These are phyloP conservation scores for Dryobota labecula DNA, from an alignment of 2,888 invertebrate genomes.

Conservation along the genomic window DNA sequence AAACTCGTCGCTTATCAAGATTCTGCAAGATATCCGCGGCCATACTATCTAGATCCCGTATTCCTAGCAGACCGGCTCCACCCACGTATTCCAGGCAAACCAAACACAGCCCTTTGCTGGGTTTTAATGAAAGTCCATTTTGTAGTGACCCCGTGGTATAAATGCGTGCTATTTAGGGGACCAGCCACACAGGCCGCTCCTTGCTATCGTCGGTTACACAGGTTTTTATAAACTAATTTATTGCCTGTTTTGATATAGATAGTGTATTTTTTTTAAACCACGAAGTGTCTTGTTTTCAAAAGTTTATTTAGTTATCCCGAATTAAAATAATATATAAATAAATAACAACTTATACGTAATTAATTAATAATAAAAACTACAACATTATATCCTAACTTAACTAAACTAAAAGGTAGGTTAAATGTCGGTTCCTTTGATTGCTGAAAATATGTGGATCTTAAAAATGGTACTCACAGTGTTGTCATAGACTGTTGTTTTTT, in stretches of 20 bases:
- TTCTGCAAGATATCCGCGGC: not conserved
- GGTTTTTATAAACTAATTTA: slow-evolving; percentile 39
- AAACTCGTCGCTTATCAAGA: slow-evolving; percentile 10
- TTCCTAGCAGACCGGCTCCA: not conserved
- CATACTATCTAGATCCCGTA: slow-evolving; percentile 6
- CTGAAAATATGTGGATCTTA: not conserved
- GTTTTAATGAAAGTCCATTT: slow-evolving; percentile 36
- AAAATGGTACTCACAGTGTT: not conserved
- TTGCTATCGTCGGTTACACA: slow-evolving; percentile 3
- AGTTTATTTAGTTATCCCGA: too few relatives aligned
- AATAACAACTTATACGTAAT: too few relatives aligned
- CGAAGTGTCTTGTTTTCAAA: not conserved
- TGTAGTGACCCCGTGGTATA: slow-evolving; percentile 25
- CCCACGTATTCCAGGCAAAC: not conserved
- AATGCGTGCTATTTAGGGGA: slow-evolving; percentile 43
- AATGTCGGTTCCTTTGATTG: not conserved
- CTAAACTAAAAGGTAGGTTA: not conserved
- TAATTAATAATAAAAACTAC: too few relatives aligned
- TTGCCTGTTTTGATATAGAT: not conserved
- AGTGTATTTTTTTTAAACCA: slow-evolving; percentile 11
- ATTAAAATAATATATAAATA: too few relatives aligned
- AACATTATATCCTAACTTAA: too few relatives aligned
- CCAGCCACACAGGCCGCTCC: slow-evolving; percentile 1
- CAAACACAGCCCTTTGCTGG: slow-evolving; percentile 1
- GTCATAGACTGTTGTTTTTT: not conserved